Conservation (phyloP, 2,113 vertebrate genomes). For the Corythornis vintsioides region DNA sequence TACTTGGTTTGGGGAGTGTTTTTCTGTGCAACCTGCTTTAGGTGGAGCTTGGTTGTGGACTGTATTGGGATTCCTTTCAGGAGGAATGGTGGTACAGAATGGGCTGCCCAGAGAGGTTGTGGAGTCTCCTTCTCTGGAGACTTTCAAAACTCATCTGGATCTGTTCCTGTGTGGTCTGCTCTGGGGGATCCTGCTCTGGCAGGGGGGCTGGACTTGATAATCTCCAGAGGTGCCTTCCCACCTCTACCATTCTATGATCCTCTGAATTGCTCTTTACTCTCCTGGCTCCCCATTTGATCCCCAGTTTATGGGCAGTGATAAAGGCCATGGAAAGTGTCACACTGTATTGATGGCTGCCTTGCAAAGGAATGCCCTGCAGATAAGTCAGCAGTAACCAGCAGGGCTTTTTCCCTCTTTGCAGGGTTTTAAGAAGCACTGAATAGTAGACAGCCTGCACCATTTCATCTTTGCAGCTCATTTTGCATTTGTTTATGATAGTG, state of each 20-base stretch:
- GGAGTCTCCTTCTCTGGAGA: no score
- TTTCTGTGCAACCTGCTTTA: neutral
- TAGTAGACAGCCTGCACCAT: neutral
- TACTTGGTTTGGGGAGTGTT: no score
- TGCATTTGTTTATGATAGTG: neutral
- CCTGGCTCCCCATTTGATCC: neutral
- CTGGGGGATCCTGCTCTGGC: no score
- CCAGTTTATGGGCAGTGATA: neutral
- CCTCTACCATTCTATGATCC: no score
- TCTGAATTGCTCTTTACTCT: neutral
- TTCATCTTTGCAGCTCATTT: constrained; percentile 32
- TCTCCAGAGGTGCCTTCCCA: no score
- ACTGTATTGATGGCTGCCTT: neutral
- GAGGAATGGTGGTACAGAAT: neutral
- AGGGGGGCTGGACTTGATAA: no score
- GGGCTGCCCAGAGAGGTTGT: no score
- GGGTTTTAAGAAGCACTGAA: neutral
- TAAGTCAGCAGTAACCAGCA: neutral
- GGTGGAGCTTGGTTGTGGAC: neutral
- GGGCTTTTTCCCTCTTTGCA: neutral
- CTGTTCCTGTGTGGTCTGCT: no score
- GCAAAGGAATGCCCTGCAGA: neutral
- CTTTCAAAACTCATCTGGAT: no score
- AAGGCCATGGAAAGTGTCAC: neutral
- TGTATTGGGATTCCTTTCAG: neutral